Evolutionary conservation across 2,113 vertebrate species (phyloP).

Genomic region (Elephantulus edwardii): DNA sequence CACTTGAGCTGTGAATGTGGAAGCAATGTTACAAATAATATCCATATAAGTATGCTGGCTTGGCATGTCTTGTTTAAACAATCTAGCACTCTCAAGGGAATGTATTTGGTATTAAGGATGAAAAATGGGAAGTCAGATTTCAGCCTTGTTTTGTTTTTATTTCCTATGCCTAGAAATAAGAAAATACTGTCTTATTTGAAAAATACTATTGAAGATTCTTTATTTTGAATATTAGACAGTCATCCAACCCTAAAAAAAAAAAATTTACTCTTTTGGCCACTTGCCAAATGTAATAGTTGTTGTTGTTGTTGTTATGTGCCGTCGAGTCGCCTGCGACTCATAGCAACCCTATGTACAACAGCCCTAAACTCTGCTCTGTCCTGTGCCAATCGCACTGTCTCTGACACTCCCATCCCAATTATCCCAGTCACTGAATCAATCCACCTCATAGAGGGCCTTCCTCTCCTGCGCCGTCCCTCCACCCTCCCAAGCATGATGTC

Average conservation of each 20-base stretch:
- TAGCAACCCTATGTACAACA: too few relatives aligned
- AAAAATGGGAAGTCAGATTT: conserved; percentile 69
- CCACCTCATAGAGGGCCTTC: too few relatives aligned
- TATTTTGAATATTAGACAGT: conserved; percentile 31
- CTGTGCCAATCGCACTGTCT: too few relatives aligned
- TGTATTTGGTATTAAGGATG: conserved; percentile 59
- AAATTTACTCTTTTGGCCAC: conserved; percentile 42
- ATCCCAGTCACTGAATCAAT: too few relatives aligned
- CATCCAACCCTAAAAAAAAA: conserved; percentile 51
- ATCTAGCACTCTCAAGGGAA: conserved; percentile 55
- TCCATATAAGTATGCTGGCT: conserved; percentile 72
- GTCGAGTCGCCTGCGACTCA: too few relatives aligned
- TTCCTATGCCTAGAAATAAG: conserved; percentile 67
- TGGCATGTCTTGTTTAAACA: conserved; percentile 75
- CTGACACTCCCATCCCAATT: too few relatives aligned
- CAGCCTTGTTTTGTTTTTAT: neutral
- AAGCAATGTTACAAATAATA: conserved; percentile 80
- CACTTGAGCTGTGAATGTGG: conserved; percentile 73
- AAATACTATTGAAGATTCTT: conserved; percentile 43
- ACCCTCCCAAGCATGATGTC: too few relatives aligned
- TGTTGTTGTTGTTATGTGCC: too few relatives aligned
- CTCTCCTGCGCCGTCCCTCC: too few relatives aligned
- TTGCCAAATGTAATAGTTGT: conserved; percentile 55
- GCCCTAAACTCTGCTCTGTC: too few relatives aligned
- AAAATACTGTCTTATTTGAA: conserved; percentile 30